Base-by-base conservation (phyloP, 2,113 vertebrate genomes). In the Anser brachyrhynchus region DNA sequence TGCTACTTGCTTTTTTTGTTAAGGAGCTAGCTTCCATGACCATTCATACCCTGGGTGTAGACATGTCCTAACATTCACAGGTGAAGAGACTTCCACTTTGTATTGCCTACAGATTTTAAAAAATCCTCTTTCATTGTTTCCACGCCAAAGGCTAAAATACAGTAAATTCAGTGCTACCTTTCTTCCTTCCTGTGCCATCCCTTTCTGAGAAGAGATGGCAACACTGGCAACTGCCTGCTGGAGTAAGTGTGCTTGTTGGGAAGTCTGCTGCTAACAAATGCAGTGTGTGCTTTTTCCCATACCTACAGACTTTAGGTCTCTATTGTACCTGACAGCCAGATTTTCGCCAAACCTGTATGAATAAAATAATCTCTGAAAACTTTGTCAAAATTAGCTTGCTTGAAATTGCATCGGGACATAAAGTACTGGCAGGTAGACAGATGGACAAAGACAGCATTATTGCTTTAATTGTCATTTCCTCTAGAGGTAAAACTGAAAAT, bases 391-490 rank as follows among this genome's bases (percentile, higher is more conserved):
- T 61, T 83, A 69, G 61, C 72, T 87, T 77, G 14, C 73, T 18
- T 51, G 73, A 76, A 87, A 65, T 46, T 89, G 46, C 80, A 10
- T 3, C 84, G 61, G 70, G 65, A 77, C 44, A 7, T 17, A 35
- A 84, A 87, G 55, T 84, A 73, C 33, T 17, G 55, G 33, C 64
- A 84, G 64, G 49, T 10, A 49, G 54, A 66, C 90, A 84, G 64
- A 80, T 46, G 87, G 84, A 80, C 35, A 57, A 49, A 81, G 84
- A 80, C 35, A 57, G 49, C 26, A 29, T 59, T 29, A 80, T 13
- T 72, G 64, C 64, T 91, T 87, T 87, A 83, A 81, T 57, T 87
- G 81, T 44, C 59, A 49, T 62, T 87, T 93, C 37, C 80, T 91
- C 44, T 81, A 37, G 64, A 93, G 92, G 39, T 39, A 37, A 44